Evolutionary conservation across 2,888 invertebrate species (phyloP).

Genomic region (Coremacera marginata): DNA sequence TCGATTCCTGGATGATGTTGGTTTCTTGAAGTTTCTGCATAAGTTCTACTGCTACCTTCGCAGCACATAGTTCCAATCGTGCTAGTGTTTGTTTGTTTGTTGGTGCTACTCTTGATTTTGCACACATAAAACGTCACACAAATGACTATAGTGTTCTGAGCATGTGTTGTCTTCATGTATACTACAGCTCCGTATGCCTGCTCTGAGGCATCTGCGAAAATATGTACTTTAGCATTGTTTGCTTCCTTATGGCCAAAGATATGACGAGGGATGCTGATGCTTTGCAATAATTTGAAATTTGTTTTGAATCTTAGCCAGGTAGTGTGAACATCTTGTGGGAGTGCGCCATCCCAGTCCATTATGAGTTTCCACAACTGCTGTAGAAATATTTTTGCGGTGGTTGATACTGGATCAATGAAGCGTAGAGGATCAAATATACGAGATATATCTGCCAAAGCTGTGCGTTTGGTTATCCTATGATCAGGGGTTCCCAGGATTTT

Average conservation of each 20-base stretch:
- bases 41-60: not conserved
- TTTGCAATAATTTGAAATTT: not conserved
- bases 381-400: not conserved
- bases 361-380: too few species aligned
- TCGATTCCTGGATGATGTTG: too few species aligned
- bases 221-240: not conserved
- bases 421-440: not conserved
- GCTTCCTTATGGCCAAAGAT: not conserved
- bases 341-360: not conserved
- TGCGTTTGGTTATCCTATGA: too few species aligned
- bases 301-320: not conserved
- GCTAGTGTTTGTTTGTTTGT: not conserved
- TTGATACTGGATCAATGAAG: not conserved
- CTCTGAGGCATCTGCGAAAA: not conserved
- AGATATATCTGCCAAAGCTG: conserved; percentile 10
- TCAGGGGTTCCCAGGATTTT: too few species aligned
- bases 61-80: not conserved
- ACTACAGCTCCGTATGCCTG: too few species aligned
- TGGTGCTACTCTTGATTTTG: conserved; percentile 6
- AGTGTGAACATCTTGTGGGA: conserved; percentile 5
- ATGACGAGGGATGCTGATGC: too few species aligned
- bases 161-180: not conserved
- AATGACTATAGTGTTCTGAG: not conserved
- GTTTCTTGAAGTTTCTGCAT: too few species aligned
- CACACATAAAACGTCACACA: not conserved